A percentile compares a stretch with the other conserved stretches of the same genome.
These are phyloP conservation scores for Eristalinus sepulchralis DNA, from an alignment of 2,888 invertebrate genomes.

Conservation along the genomic window DNA sequence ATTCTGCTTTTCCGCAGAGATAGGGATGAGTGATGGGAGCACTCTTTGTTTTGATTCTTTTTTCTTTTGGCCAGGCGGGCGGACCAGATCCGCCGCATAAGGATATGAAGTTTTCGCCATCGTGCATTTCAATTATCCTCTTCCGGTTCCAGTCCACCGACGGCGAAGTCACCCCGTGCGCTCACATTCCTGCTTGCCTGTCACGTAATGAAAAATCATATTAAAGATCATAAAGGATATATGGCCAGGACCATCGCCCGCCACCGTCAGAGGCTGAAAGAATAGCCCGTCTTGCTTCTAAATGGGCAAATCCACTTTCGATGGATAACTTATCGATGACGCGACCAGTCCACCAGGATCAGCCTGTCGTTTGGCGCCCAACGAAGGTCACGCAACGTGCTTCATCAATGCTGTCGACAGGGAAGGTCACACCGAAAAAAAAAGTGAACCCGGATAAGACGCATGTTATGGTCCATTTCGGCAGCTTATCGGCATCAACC, in stretches of 20 bases:
- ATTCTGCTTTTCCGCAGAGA: not conserved
- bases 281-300: constrained; percentile 38
- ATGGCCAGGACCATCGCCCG: not conserved
- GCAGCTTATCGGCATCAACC: constrained; percentile 35
- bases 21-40: not conserved
- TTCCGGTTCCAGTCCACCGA: not conserved
- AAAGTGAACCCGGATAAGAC: constrained; percentile 21
- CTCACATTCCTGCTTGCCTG: constrained; percentile 41
- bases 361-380: constrained; percentile 35
- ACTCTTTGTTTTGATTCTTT: constrained; percentile 5
- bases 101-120: constrained; percentile 53
- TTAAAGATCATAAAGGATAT: constrained; percentile 36
- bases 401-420: constrained; percentile 48
- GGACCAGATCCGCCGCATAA: constrained; percentile 5
- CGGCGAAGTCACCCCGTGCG: not conserved
- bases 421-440: constrained; percentile 4
- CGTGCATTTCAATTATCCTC: constrained; percentile 54
- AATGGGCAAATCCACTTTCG: constrained; percentile 25
- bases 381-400: constrained; percentile 34
- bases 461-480: constrained; percentile 34
- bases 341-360: not conserved
- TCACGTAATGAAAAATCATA: constrained; percentile 64
- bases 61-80: not conserved
- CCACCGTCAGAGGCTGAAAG: not conserved
- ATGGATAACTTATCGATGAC: constrained; percentile 18